A percentile compares a stretch with the other conserved stretches of the same genome.
These are phyloP conservation scores for Drosophila imparisetae DNA, from an alignment of 2,888 invertebrate species.

Conservation along the genomic window DNA sequence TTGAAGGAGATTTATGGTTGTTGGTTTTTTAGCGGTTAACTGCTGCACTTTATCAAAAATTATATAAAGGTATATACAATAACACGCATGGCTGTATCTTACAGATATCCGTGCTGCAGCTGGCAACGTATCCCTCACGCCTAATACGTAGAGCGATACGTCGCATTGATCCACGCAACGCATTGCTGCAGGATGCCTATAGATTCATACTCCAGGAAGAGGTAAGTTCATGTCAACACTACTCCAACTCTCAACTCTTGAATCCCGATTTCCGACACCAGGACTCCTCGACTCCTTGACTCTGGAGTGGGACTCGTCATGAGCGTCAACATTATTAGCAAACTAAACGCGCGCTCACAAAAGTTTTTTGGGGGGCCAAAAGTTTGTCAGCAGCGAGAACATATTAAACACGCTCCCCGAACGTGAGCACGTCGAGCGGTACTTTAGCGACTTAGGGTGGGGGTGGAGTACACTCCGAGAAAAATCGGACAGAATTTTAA, in stretches of 20 bases:
- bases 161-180: conserved; percentile 73
- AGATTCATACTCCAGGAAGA: conserved; percentile 83
- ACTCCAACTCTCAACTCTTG: conserved; percentile 34
- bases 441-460: conserved; percentile 1
- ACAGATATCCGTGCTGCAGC: conserved; percentile 79
- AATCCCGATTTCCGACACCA: conserved; percentile 1
- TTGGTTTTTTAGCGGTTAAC: conserved; percentile 7
- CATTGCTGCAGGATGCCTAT: conserved; percentile 78
- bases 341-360: conserved; percentile 72
- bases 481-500: not conserved
- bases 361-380: conserved; percentile 65
- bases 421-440: conserved; percentile 40
- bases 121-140: conserved; percentile 83
- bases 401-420: conserved; percentile 74
- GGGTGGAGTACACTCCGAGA: conserved; percentile 1
- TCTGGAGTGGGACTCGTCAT: conserved; percentile 31
- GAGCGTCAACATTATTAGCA: conserved; percentile 74
- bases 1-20: conserved; percentile 37
- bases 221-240: conserved; percentile 74
- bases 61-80: not conserved
- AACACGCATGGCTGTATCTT: conserved; percentile 25
- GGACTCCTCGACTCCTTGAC: not conserved
- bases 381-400: conserved; percentile 71
- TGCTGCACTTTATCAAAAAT: conserved; percentile 21
- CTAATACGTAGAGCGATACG: conserved; percentile 82